Conservation (phyloP, 2,888 invertebrate genomes). For the Andrena hattorfiana region DNA sequence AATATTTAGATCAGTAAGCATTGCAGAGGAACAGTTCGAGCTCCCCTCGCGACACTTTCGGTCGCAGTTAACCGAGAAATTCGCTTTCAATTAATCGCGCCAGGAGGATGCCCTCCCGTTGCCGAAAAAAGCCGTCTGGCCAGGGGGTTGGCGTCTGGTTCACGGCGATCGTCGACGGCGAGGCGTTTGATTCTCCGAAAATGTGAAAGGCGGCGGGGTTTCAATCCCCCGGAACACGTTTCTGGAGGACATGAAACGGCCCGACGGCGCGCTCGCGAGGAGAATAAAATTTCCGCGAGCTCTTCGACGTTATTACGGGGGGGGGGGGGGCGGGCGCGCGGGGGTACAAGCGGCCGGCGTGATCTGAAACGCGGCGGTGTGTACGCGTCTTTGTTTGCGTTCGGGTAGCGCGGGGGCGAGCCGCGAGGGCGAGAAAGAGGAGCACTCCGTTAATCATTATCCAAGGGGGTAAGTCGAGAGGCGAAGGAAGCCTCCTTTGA, state of each 20-base stretch:
- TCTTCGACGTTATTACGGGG: slow-evolving; percentile 28
- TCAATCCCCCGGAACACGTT: slow-evolving; percentile 19
- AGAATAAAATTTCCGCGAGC: slow-evolving; percentile 49
- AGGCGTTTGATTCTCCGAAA: slow-evolving; percentile 10
- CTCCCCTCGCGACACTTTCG: too few relatives aligned
- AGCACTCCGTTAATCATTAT: slow-evolving; percentile 76
- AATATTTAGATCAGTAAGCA: too few relatives aligned
- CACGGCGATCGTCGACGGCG: neutral
- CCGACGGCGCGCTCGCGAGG: neutral
- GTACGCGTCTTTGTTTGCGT: slow-evolving; percentile 67
- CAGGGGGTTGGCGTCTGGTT: neutral
- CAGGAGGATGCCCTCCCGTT: too few relatives aligned
- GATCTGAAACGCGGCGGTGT: slow-evolving; percentile 36
- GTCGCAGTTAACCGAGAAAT: neutral
- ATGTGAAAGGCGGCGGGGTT: slow-evolving; percentile 17
- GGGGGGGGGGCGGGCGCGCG: neutral
- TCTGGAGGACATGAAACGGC: slow-evolving; percentile 28
- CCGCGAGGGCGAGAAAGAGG: slow-evolving; percentile 70
- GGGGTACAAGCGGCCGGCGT: neutral
- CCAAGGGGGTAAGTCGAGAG: slow-evolving; percentile 75
- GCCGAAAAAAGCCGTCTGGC: too few relatives aligned
- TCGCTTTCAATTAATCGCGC: neutral
- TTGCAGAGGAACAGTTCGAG: too few relatives aligned
- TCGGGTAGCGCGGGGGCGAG: slow-evolving; percentile 31
- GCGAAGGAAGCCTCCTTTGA: slow-evolving; percentile 78